phyloP scores from a whole-genome alignment of 2,113 vertebrate genomes.

The Pionites leucogaster region DNA sequence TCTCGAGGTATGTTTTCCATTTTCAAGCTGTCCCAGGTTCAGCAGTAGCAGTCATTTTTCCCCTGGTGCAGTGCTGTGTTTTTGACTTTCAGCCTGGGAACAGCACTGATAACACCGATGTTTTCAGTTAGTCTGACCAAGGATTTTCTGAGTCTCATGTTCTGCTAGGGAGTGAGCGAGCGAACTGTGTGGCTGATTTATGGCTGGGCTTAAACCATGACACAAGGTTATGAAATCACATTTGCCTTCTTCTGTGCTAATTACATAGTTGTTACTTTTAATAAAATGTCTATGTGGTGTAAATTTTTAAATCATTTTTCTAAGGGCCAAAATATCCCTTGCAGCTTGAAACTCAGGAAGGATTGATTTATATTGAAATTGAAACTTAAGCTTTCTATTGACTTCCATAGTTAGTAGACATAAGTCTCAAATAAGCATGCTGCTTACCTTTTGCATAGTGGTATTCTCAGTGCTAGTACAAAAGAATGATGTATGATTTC shows the following conservation, averaged over 20 bases:
- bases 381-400: background rate
- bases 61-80: too few species aligned
- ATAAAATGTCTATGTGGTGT: background rate
- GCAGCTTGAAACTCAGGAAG: background rate
- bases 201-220: too few species aligned
- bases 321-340: background rate
- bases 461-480: background rate
- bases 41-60: too few species aligned
- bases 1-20: background rate
- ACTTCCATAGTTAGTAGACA: background rate
- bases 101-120: too few species aligned
- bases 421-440: background rate
- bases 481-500: background rate
- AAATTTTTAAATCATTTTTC: background rate
- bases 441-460: background rate
- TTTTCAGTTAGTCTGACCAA: too few species aligned
- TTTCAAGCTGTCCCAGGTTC: background rate
- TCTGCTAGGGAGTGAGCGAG: too few species aligned
- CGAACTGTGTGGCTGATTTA: too few species aligned
- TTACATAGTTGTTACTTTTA: background rate
- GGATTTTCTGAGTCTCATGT: too few species aligned
- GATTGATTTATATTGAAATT: background rate
- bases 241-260: conserved; percentile 3
- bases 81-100: too few species aligned
- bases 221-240: background rate